Evolutionary conservation across 2,797 vertebrate genomes (phyloP).

Genomic region (Enteromius thamalakanensis): DNA sequence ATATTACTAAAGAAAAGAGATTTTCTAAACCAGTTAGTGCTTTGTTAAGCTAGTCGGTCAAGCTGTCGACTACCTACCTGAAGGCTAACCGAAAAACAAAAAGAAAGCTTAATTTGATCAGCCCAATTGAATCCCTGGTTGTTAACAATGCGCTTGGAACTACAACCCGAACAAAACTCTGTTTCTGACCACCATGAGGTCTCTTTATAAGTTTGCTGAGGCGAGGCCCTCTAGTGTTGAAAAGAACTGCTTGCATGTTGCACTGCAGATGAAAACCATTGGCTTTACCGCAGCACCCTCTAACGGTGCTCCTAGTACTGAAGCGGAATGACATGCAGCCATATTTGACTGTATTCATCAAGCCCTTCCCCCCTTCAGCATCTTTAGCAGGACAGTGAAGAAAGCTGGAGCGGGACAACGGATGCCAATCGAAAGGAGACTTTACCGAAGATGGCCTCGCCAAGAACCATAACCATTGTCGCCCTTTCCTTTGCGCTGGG

Average conservation of each 20-base stretch:
- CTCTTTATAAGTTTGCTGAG: background rate
- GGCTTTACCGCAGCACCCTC: conserved; percentile 12
- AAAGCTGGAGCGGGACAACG: conserved; percentile 36
- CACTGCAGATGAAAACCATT: background rate
- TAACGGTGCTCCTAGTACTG: conserved; percentile 8
- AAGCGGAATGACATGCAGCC: conserved; percentile 58
- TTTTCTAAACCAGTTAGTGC: background rate
- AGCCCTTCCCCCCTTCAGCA: conserved; percentile 68
- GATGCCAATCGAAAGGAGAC: conserved; percentile 37
- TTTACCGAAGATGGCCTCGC: conserved; percentile 85
- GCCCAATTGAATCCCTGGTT: too few species aligned
- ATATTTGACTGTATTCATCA: conserved; percentile 64
- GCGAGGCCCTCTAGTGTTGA: background rate
- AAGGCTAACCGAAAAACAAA: background rate
- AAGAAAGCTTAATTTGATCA: background rate
- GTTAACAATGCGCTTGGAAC: too few species aligned
- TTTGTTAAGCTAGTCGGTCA: background rate
- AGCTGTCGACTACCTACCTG: background rate
- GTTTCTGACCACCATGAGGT: background rate
- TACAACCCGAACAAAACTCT: background rate
- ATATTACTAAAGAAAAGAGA: background rate
- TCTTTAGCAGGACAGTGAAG: conserved; percentile 51
- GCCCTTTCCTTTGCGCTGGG: conserved; percentile 93
- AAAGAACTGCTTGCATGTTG: background rate
- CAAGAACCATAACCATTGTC: conserved; percentile 92